Evolutionary conservation across 2,113 vertebrate genomes (phyloP).

Genomic region (Naja naja): DNA sequence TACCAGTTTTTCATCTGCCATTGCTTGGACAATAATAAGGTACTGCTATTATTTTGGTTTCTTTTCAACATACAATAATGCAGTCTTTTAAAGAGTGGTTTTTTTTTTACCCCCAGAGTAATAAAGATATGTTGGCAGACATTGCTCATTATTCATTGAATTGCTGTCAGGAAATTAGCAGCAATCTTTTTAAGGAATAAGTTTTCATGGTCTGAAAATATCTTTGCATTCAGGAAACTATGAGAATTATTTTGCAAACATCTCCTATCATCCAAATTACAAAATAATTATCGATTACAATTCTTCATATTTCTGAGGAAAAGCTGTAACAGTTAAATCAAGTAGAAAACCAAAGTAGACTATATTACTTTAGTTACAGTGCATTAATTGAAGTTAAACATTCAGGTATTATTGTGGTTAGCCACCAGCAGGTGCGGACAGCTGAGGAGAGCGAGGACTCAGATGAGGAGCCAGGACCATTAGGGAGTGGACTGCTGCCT

Average conservation of each 20-base stretch:
- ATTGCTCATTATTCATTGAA: neutral
- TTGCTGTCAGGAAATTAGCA: neutral
- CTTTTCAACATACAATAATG: neutral
- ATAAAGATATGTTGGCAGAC: neutral
- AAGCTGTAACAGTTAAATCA: neutral
- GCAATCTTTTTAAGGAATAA: neutral
- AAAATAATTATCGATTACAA: neutral
- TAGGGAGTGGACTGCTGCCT: no score
- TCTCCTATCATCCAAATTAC: neutral
- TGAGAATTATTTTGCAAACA: neutral
- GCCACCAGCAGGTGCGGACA: no score
- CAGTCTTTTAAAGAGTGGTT: neutral
- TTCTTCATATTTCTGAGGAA: neutral
- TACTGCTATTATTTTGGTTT: neutral
- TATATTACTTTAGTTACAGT: neutral
- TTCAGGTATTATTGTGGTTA: neutral
- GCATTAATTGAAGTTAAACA: neutral
- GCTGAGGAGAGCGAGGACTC: no score
- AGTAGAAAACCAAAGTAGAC: neutral
- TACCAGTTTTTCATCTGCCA: slow-evolving; percentile 8
- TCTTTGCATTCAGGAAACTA: neutral
- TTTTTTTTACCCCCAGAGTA: neutral
- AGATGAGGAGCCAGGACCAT: no score
- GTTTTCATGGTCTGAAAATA: neutral
- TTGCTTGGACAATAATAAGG: neutral